Percentiles rank a stretch among this genome's conserved stretches.
Conservation (phyloP, 2,797 vertebrate genomes). For the Sylvilagus floridanus region DNA sequence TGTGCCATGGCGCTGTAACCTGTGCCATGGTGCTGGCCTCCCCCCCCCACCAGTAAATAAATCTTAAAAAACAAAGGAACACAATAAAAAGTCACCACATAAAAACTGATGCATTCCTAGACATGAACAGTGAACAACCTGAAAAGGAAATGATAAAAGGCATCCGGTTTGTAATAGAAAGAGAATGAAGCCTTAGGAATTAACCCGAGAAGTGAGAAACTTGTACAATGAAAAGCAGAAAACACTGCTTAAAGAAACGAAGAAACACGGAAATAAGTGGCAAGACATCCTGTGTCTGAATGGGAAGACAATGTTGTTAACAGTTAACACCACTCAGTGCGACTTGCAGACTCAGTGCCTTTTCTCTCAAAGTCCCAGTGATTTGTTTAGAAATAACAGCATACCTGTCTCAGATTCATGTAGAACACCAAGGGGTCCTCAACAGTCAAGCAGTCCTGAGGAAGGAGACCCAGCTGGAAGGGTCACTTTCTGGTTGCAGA, state of each 20-base stretch:
- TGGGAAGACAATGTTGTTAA: neutral
- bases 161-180: neutral
- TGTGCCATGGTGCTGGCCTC: no score
- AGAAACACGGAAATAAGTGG: neutral
- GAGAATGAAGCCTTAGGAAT: neutral
- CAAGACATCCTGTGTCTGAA: neutral
- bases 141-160: neutral
- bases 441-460: neutral
- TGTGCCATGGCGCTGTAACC: no score
- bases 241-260: neutral
- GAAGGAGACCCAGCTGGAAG: neutral
- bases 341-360: neutral
- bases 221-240: neutral
- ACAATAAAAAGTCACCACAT: neutral
- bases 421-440: neutral
- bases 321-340: neutral
- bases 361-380: neutral
- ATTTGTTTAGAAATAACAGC: neutral
- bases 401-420: neutral
- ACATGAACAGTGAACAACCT: neutral
- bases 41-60: no score
- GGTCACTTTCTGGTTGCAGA: neutral
- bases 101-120: neutral
- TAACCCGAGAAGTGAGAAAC: neutral
- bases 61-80: no score